These are phyloP conservation scores for Loxodonta africana DNA, from an alignment of 2,113 vertebrate species.

Conservation along the genomic window DNA sequence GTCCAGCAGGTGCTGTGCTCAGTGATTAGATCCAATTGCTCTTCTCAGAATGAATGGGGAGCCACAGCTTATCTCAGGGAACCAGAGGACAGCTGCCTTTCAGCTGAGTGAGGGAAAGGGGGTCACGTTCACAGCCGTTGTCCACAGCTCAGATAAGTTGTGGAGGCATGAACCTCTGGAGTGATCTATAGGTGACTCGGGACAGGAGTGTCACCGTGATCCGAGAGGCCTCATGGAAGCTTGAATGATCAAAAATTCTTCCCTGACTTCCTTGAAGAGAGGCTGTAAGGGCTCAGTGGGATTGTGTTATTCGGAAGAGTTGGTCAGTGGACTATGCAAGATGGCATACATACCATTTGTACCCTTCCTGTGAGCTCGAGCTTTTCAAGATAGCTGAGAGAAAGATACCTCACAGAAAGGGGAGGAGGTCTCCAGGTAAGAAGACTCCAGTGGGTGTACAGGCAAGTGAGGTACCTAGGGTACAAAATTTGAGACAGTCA, in stretches of 20 bases:
- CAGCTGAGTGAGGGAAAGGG: not conserved
- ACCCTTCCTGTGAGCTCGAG: not conserved
- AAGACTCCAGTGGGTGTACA: not conserved
- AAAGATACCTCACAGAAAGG: not conserved
- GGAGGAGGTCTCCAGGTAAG: not conserved
- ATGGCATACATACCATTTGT: not conserved
- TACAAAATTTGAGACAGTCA: not conserved
- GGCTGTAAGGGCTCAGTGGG: not conserved
- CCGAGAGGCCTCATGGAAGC: not conserved
- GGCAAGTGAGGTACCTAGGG: not conserved
- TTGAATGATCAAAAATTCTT: conserved; percentile 40
- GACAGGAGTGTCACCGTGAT: not conserved
- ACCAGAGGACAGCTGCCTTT: not conserved
- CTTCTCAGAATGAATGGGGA: conserved; percentile 57
- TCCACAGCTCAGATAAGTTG: not conserved
- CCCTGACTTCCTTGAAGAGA: not conserved
- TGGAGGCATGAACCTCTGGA: not conserved
- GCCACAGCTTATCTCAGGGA: conserved; percentile 38
- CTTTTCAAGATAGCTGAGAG: not conserved
- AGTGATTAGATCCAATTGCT: conserved; percentile 51
- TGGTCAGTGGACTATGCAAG: not conserved
- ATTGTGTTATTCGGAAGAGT: not conserved
- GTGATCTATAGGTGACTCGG: fast-evolving
- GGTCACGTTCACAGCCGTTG: not conserved
- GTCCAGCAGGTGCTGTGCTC: not conserved